A percentile compares a stretch with the other conserved stretches of the same genome.
Conservation (phyloP, 2,113 vertebrate genomes). For the Gymnobelideus leadbeateri region DNA sequence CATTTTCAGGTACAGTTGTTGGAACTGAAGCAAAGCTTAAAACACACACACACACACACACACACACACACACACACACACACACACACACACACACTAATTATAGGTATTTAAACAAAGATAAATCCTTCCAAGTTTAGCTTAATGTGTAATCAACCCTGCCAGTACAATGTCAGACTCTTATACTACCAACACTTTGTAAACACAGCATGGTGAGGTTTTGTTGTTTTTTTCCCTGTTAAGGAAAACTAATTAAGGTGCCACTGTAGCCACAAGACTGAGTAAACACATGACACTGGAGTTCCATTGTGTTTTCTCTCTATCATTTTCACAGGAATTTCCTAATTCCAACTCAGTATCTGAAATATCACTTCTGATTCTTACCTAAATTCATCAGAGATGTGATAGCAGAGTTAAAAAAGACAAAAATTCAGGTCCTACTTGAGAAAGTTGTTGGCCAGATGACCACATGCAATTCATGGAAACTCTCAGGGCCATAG, state of each 20-base stretch:
- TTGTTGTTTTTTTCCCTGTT: background rate
- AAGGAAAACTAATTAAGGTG: background rate
- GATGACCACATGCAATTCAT: background rate
- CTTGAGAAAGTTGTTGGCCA: background rate
- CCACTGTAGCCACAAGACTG: background rate
- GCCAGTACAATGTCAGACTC: slow-evolving; percentile 25
- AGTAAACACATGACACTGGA: background rate
- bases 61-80: slow-evolving; percentile 10
- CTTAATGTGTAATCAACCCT: slow-evolving; percentile 38
- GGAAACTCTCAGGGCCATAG: background rate
- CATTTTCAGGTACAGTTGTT: slow-evolving; percentile 32
- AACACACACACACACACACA: background rate
- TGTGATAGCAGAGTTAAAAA: background rate
- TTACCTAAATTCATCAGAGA: background rate
- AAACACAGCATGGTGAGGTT: slow-evolving; percentile 4
- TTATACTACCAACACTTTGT: slow-evolving; percentile 37
- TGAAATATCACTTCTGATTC: background rate
- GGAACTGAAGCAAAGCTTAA: slow-evolving; percentile 12
- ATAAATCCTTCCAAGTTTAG: slow-evolving; percentile 42
- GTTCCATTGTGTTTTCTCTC: background rate
- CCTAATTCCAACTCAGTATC: background rate
- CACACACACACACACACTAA: slow-evolving; percentile 23
- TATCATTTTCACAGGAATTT: background rate
- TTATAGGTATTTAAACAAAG: slow-evolving; percentile 46
- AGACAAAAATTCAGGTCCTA: background rate